phyloP scores from a whole-genome alignment of 2,797 vertebrate genomes.

The Helicolenus hilgendorfi region DNA sequence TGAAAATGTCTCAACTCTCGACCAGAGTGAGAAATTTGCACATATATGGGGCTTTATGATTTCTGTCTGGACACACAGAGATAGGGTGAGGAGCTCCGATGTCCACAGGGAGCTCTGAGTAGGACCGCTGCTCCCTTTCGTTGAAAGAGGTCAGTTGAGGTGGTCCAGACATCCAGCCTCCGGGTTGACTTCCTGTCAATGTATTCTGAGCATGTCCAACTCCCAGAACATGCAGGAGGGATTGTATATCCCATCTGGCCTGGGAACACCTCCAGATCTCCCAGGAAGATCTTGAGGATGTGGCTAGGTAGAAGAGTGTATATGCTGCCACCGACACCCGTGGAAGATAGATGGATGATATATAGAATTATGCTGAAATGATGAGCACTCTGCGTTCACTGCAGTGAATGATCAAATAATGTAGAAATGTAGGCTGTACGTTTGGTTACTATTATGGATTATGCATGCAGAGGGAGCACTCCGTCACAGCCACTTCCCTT shows the following conservation, averaged over 20 bases:
- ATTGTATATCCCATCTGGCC: background rate
- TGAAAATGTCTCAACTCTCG: too few species aligned
- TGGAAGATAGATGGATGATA: background rate
- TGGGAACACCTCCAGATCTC: background rate
- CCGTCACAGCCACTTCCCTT: conserved; percentile 30
- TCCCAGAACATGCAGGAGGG: background rate
- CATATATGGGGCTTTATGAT: background rate
- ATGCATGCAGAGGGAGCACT: conserved; percentile 24
- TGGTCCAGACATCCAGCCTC: background rate
- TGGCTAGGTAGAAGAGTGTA: background rate
- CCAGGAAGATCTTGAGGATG: background rate
- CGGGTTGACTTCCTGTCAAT: background rate
- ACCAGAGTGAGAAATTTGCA: too few species aligned
- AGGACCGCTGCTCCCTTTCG: background rate
- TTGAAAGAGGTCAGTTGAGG: background rate
- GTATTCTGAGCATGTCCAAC: conserved; percentile 2
- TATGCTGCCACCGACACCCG: background rate
- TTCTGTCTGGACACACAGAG: background rate
- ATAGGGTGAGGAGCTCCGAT: background rate
- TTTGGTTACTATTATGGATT: conserved; percentile 27
- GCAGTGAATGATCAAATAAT: conserved; percentile 15
- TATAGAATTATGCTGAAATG: background rate
- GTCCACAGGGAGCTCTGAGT: background rate
- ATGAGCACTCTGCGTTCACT: background rate
- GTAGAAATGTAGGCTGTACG: conserved; percentile 6